phyloP scores from a whole-genome alignment of 2,797 vertebrate genomes.

The Babyrousa celebensis region DNA sequence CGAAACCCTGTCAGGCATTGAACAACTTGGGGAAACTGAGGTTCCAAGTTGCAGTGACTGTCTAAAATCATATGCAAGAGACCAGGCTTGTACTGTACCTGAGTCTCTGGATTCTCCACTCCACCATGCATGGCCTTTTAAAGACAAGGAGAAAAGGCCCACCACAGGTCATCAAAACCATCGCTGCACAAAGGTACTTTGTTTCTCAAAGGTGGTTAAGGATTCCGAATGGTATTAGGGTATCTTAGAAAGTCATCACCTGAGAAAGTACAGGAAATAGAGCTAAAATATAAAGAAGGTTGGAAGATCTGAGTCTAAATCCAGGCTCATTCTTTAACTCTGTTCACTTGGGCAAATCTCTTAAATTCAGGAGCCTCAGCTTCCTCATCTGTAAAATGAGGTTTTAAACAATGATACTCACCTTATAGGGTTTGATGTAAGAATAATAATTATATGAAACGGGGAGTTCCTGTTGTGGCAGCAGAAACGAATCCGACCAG shows the following conservation, averaged over 20 bases:
- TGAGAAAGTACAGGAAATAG: background rate
- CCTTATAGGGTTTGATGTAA: background rate
- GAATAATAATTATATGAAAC: background rate
- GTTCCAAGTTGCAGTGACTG: background rate
- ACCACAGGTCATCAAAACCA: background rate
- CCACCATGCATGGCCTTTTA: background rate
- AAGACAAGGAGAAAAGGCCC: background rate
- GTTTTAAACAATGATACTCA: background rate
- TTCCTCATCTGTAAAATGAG: conserved; percentile 28
- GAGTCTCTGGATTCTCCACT: background rate
- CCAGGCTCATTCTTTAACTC: background rate
- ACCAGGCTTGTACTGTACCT: background rate
- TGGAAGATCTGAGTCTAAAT: conserved; percentile 3
- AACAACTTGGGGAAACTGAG: background rate
- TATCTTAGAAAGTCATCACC: background rate
- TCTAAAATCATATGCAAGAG: background rate
- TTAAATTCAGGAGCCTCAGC: background rate
- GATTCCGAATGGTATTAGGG: background rate
- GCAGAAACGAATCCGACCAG: too few relatives aligned
- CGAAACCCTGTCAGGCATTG: background rate
- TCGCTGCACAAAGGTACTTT: background rate
- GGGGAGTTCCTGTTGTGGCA: too few relatives aligned
- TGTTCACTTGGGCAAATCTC: background rate
- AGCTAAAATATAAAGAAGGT: background rate
- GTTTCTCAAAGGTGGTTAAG: background rate